Conservation (phyloP, 1,140 invertebrate species). For the Eriocheir sinensis region DNA sequence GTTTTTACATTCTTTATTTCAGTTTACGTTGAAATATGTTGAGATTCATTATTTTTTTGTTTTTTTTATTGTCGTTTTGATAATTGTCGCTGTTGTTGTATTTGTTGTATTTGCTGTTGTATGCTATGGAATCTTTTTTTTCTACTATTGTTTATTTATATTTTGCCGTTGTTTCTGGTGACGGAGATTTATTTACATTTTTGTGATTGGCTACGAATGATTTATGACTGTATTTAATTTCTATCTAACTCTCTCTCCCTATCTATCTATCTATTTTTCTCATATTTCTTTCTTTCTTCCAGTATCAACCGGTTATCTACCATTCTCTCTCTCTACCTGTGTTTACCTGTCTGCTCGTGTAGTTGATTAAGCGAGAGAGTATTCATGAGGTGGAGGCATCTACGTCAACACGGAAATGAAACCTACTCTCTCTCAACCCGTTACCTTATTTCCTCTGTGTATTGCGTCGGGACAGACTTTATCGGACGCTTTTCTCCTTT, state of each 20-base stretch:
- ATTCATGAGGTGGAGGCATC: background rate
- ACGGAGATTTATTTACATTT: background rate
- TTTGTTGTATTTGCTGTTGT: background rate
- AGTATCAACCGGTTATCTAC: background rate
- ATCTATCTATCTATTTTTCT: background rate
- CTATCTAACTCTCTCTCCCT: background rate
- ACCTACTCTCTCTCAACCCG: background rate
- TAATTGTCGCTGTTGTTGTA: background rate
- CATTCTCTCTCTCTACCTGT: conserved; percentile 35
- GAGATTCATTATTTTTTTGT: background rate
- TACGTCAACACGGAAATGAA: background rate
- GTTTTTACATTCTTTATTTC: no score
- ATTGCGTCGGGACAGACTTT: no score
- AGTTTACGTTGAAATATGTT: no score
- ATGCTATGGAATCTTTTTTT: background rate
- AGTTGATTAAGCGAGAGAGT: background rate
- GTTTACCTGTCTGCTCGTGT: background rate
- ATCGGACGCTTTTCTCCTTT: no score
- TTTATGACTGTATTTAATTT: background rate
- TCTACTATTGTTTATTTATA: no score
- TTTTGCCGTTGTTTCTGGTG: no score
- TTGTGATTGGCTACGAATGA: background rate
- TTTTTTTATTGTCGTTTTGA: background rate
- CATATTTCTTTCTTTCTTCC: conserved; percentile 1
- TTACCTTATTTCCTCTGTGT: no score